These are phyloP conservation scores for Drosophila affinis DNA, from an alignment of 2,888 invertebrate genomes.

Conservation along the genomic window DNA sequence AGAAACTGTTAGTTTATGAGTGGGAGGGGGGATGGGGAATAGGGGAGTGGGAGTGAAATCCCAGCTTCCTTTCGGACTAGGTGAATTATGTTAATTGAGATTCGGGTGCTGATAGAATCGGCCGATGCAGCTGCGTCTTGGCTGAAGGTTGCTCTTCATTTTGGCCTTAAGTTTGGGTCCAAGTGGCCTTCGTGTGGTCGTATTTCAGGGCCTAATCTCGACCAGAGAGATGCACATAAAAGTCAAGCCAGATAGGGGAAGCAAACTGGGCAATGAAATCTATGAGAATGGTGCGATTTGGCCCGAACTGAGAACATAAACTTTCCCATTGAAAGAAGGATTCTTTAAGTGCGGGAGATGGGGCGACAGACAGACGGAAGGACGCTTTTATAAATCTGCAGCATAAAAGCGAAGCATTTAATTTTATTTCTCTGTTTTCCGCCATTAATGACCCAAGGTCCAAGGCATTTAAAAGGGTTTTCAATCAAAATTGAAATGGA, in stretches of 20 bases:
- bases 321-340: slow-evolving; percentile 22
- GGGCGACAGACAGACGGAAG: slow-evolving; percentile 6
- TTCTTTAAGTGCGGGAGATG: slow-evolving; percentile 30
- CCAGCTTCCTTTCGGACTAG: slow-evolving; percentile 41
- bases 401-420: slow-evolving; percentile 39
- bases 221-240: slow-evolving; percentile 47
- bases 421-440: slow-evolving; percentile 33
- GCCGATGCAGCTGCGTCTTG: slow-evolving; percentile 27
- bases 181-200: slow-evolving; percentile 29
- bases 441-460: slow-evolving; percentile 41
- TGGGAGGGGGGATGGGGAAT: not conserved
- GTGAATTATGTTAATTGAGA: slow-evolving; percentile 75
- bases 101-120: slow-evolving; percentile 54
- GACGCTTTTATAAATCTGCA: not conserved
- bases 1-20: slow-evolving; percentile 67
- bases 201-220: slow-evolving; percentile 57
- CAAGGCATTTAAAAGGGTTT: slow-evolving; percentile 49
- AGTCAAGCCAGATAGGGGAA: slow-evolving; percentile 39
- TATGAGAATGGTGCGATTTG: slow-evolving; percentile 24
- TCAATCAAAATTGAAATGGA: slow-evolving; percentile 63
- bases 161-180: slow-evolving; percentile 22
- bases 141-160: not conserved
- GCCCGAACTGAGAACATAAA: slow-evolving; percentile 32
- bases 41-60: slow-evolving; percentile 19
- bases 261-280: slow-evolving; percentile 31